phyloP scores from a whole-genome alignment of 2,113 vertebrate genomes.

The Anguilla japonica region DNA sequence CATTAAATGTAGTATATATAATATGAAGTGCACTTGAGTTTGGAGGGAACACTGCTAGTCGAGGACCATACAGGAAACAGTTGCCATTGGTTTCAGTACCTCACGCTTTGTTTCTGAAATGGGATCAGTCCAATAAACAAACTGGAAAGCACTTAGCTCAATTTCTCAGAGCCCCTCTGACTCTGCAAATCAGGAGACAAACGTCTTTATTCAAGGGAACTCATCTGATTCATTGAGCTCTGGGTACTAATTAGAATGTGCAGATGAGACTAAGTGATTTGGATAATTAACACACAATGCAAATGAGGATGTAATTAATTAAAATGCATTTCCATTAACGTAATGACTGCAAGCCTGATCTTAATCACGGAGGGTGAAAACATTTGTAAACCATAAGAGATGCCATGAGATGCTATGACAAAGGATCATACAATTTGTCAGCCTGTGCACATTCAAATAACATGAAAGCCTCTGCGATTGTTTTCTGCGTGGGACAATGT shows the following conservation, averaged over 20 bases:
- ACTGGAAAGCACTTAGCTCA: constrained; percentile 15
- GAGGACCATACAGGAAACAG: neutral
- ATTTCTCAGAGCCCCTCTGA: constrained; percentile 28
- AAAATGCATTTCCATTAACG: constrained; percentile 70
- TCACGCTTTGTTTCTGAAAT: constrained; percentile 13
- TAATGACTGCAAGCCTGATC: constrained; percentile 63
- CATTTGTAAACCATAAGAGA: constrained; percentile 57
- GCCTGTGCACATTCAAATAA: constrained; percentile 32
- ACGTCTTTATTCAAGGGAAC: constrained; percentile 44
- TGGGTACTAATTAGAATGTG: constrained; percentile 59
- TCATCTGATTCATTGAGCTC: constrained; percentile 45
- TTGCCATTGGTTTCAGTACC: neutral
- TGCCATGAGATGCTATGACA: constrained; percentile 39
- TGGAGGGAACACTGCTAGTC: neutral
- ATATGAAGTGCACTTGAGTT: neutral
- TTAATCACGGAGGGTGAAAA: constrained; percentile 59
- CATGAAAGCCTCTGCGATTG: constrained; percentile 5
- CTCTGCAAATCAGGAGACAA: constrained; percentile 25
- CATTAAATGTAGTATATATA: neutral
- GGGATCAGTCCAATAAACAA: constrained; percentile 13
- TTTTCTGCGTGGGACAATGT: constrained; percentile 38
- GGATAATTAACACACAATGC: constrained; percentile 68
- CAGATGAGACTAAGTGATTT: constrained; percentile 63
- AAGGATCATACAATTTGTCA: constrained; percentile 59
- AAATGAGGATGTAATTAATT: constrained; percentile 72